phyloP scores from a whole-genome alignment of 2,797 vertebrate genomes.

The Argyrosomus regius region DNA sequence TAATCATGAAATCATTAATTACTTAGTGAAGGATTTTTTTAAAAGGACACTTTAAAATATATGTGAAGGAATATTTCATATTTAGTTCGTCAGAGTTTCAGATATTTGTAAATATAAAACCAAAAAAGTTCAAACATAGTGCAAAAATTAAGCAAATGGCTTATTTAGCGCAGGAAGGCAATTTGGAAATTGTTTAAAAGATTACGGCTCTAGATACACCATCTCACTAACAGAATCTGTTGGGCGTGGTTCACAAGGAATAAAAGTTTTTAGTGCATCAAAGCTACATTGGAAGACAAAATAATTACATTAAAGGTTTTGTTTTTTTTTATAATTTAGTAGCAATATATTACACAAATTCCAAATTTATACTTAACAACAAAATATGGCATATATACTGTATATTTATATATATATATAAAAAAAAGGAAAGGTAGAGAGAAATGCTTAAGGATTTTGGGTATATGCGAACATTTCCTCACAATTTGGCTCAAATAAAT shows the following conservation, averaged over 20 bases:
- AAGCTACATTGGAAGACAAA: slow-evolving; percentile 88
- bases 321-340: slow-evolving; percentile 87
- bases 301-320: slow-evolving; percentile 85
- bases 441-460: slow-evolving; percentile 81
- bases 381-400: slow-evolving; percentile 76
- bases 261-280: slow-evolving; percentile 88
- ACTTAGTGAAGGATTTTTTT: slow-evolving; percentile 42
- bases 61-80: slow-evolving; percentile 57
- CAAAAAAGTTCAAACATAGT: slow-evolving; percentile 74
- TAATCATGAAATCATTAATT: slow-evolving; percentile 34
- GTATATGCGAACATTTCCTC: slow-evolving; percentile 77
- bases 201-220: slow-evolving; percentile 42
- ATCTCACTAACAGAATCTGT: slow-evolving; percentile 64
- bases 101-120: slow-evolving; percentile 55
- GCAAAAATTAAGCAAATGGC: slow-evolving; percentile 77
- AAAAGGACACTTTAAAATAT: slow-evolving; percentile 62
- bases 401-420: slow-evolving; percentile 59
- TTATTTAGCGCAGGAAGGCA: slow-evolving; percentile 65
- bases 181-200: slow-evolving; percentile 65
- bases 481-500: slow-evolving; percentile 90
- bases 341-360: slow-evolving; percentile 90
- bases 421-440: slow-evolving; percentile 67
- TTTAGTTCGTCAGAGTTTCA: slow-evolving; percentile 51
- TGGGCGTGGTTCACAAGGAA: slow-evolving; percentile 77
- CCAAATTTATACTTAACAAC: slow-evolving; percentile 86